Evolutionary conservation across 2,113 vertebrate species (phyloP).

Genomic region (Chloropsis hardwickii): DNA sequence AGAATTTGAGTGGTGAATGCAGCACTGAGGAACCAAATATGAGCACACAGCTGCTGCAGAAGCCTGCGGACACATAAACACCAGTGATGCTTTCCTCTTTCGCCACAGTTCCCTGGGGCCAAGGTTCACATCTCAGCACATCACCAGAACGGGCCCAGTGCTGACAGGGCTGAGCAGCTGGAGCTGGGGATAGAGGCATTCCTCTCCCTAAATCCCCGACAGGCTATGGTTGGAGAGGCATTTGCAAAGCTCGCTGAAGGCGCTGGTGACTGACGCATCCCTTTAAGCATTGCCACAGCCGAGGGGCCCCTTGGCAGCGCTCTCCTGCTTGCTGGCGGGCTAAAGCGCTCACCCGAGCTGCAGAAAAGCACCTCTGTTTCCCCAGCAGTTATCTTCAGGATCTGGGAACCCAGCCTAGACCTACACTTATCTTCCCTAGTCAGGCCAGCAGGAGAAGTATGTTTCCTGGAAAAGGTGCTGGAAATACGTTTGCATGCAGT

Average conservation of each 20-base stretch:
- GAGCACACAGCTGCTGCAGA: neutral
- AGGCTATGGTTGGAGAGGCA: neutral
- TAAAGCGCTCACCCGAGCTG: rapidly evolving
- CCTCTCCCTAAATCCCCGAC: neutral
- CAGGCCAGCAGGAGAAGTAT: neutral
- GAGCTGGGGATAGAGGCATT: neutral
- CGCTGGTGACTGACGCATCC: neutral
- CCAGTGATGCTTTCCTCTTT: neutral
- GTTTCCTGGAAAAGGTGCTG: neutral
- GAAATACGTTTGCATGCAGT: neutral
- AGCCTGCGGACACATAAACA: neutral
- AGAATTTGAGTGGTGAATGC: neutral
- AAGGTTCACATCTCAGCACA: neutral
- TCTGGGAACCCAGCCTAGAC: neutral
- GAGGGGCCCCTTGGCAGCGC: neutral
- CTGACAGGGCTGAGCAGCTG: constrained; percentile 13
- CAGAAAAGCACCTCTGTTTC: neutral
- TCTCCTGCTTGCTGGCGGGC: rapidly evolving
- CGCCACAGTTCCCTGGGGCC: rapidly evolving
- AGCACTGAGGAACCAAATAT: neutral
- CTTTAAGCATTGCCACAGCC: rapidly evolving
- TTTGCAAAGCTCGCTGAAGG: neutral
- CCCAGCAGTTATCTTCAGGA: neutral
- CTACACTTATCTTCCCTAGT: neutral
- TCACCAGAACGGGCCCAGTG: neutral